phyloP scores from a whole-genome alignment of 2,797 vertebrate species.

The Phalanger gymnotis region DNA sequence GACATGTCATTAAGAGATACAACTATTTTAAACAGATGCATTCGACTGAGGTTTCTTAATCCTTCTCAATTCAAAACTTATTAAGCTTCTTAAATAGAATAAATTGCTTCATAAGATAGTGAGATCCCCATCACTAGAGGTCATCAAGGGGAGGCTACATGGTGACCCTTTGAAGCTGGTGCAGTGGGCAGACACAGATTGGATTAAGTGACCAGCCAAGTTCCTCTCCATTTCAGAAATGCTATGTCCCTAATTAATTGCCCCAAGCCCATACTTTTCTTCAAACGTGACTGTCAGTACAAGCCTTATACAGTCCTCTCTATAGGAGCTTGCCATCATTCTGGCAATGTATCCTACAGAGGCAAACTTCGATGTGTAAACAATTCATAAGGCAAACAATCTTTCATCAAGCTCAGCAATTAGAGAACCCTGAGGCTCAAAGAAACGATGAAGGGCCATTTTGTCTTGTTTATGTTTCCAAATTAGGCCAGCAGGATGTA shows the following conservation, averaged over 20 bases:
- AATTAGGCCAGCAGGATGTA: neutral
- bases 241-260: neutral
- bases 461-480: neutral
- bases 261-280: neutral
- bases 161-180: neutral
- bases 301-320: neutral
- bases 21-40: neutral
- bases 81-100: neutral
- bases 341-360: neutral
- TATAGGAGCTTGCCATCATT: neutral
- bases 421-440: neutral
- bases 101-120: neutral
- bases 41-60: neutral
- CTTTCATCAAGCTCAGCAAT: neutral
- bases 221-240: neutral
- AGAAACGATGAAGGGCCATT: neutral
- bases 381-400: neutral
- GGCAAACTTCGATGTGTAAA: neutral
- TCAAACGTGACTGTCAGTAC: neutral
- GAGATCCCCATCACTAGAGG: neutral
- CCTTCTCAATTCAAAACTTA: neutral
- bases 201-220: neutral
- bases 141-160: neutral
- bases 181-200: neutral
- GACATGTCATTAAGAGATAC: neutral